Percentiles rank a stretch among this genome's conserved stretches.
These are phyloP conservation scores for Elaphurus davidianus DNA, from an alignment of 2,113 vertebrate species.

Conservation along the genomic window DNA sequence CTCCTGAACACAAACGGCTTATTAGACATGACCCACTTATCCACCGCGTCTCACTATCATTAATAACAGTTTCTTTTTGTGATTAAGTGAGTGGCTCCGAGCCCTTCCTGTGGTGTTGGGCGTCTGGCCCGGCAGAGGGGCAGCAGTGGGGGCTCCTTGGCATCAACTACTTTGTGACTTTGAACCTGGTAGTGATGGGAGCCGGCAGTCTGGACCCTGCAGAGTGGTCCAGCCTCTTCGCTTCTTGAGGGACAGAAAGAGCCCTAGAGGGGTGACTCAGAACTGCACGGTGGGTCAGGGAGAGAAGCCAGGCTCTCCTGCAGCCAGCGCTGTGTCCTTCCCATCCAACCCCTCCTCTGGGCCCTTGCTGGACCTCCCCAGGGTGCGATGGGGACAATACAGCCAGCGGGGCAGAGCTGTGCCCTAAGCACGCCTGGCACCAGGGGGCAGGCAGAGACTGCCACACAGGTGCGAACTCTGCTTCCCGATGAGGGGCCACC, in stretches of 20 bases:
- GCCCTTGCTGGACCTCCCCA: background rate
- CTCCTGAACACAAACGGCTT: constrained; percentile 83
- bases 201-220: background rate
- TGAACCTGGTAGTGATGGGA: constrained; percentile 60
- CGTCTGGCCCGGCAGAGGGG: constrained; percentile 19
- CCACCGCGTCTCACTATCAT: constrained; percentile 77
- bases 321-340: too few relatives aligned
- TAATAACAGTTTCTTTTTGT: constrained; percentile 83
- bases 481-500: background rate
- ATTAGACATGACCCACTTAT: constrained; percentile 84
- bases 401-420: background rate
- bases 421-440: background rate
- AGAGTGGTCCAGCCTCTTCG: background rate
- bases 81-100: constrained; percentile 80
- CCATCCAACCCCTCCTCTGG: background rate
- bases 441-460: constrained; percentile 25
- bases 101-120: constrained; percentile 57
- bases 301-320: background rate
- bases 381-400: background rate
- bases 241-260: constrained; percentile 15
- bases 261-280: background rate
- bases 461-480: background rate
- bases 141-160: background rate
- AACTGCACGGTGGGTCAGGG: background rate
- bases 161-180: constrained; percentile 72